Evolutionary conservation across 2,113 vertebrate species (phyloP).

Genomic region (Hemibagrus wyckioides): DNA sequence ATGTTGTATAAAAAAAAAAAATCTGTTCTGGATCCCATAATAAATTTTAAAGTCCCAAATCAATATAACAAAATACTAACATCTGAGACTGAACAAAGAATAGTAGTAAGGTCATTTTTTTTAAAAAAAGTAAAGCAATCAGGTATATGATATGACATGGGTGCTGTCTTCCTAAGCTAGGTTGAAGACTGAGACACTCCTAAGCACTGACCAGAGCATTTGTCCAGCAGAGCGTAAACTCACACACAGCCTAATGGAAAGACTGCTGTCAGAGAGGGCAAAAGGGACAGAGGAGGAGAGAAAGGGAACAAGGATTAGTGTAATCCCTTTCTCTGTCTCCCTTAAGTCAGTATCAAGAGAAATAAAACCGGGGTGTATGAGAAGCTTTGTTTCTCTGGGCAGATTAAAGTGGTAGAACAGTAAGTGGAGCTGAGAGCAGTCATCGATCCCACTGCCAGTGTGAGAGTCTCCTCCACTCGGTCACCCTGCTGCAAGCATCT

Average conservation of each 20-base stretch:
- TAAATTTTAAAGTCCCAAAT: background rate
- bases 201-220: background rate
- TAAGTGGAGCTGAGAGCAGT: background rate
- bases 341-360: slow-evolving; percentile 20
- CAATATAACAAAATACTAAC: background rate
- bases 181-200: background rate
- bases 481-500: background rate
- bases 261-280: slow-evolving; percentile 48
- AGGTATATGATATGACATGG: background rate
- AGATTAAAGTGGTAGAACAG: slow-evolving; percentile 15
- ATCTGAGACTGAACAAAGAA: background rate
- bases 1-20: background rate
- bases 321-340: slow-evolving; percentile 8
- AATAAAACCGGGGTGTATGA: slow-evolving; percentile 13
- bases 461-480: background rate
- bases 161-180: background rate
- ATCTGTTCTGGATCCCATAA: background rate
- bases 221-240: slow-evolving; percentile 56
- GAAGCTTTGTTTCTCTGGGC: slow-evolving; percentile 11
- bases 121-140: background rate
- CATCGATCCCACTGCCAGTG: slow-evolving; percentile 8
- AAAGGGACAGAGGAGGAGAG: background rate
- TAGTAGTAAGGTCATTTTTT: background rate
- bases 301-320: background rate
- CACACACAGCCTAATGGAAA: slow-evolving; percentile 55